phyloP scores from a whole-genome alignment of 2,888 invertebrate species.

The Synergus laeviventris region DNA sequence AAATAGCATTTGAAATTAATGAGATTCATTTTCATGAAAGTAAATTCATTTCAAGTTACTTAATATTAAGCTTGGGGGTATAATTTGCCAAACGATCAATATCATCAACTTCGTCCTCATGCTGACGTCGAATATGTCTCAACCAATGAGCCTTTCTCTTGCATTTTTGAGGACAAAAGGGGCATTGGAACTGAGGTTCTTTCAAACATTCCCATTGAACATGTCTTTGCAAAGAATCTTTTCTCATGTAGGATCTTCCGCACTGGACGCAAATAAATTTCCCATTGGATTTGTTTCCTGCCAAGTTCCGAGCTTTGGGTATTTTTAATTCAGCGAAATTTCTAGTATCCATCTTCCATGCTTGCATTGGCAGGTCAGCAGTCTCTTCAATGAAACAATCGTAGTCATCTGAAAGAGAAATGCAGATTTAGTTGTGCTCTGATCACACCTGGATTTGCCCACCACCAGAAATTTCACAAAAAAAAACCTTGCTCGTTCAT shows the following conservation, averaged over 20 bases:
- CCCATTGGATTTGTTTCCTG: conserved; percentile 63
- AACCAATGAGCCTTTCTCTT: conserved; percentile 77
- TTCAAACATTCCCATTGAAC: conserved; percentile 78
- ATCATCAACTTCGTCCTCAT: conserved; percentile 77
- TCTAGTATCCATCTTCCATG: conserved; percentile 58
- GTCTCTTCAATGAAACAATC: conserved; percentile 55
- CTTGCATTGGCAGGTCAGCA: conserved; percentile 63
- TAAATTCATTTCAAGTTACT: not conserved
- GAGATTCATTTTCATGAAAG: not conserved
- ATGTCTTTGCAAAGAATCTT: conserved; percentile 80
- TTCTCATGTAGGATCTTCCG: conserved; percentile 79
- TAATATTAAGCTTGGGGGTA: conserved; percentile 20
- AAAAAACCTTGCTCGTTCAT: conserved; percentile 3
- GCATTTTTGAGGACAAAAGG: conserved; percentile 75
- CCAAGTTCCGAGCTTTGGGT: conserved; percentile 64
- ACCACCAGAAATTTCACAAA: conserved; percentile 47
- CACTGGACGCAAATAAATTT: conserved; percentile 79
- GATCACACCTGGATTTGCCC: conserved; percentile 33
- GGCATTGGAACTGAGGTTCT: conserved; percentile 77
- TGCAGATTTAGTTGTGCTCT: conserved; percentile 63
- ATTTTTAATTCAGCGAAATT: conserved; percentile 65
- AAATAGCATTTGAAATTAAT: not conserved
- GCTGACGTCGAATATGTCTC: conserved; percentile 78
- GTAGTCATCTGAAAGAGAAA: conserved; percentile 63
- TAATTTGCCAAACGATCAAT: conserved; percentile 69